phyloP scores from a whole-genome alignment of 2,797 vertebrate species.

The Alca torda region DNA sequence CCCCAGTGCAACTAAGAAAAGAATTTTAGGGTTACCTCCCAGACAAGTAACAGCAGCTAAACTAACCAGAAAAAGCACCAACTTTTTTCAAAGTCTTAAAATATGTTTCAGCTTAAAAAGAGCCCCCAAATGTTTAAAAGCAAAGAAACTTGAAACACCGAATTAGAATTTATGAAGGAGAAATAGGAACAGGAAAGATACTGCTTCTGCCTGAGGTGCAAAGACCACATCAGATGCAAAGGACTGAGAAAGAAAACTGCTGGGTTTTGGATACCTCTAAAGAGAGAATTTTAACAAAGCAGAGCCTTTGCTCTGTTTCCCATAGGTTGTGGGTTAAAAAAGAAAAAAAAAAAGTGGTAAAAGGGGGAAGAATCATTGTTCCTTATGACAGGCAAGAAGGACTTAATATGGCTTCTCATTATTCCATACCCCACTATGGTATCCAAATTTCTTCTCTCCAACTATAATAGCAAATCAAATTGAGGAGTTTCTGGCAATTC shows the following conservation, averaged over 20 bases:
- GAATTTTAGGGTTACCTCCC: conserved; percentile 13
- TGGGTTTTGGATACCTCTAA: conserved; percentile 56
- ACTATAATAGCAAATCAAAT: background rate
- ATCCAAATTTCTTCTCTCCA: conserved; percentile 4
- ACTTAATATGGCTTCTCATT: conserved; percentile 20
- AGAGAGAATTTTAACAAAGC: conserved; percentile 59
- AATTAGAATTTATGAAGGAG: conserved; percentile 67
- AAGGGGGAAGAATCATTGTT: conserved; percentile 3
- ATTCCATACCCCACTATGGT: background rate
- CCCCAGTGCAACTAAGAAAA: background rate
- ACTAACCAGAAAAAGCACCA: conserved; percentile 15
- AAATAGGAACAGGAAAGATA: conserved; percentile 31
- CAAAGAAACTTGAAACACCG: conserved; percentile 37
- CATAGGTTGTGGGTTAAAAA: conserved; percentile 44
- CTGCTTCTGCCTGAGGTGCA: conserved; percentile 65
- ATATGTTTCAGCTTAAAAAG: conserved; percentile 46
- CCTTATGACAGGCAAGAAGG: conserved; percentile 2
- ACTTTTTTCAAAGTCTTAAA: conserved; percentile 60
- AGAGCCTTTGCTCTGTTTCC: conserved; percentile 52
- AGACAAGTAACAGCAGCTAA: conserved; percentile 32
- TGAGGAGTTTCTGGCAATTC: background rate
- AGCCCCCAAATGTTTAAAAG: conserved; percentile 47
- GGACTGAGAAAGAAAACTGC: conserved; percentile 59
- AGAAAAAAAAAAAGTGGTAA: background rate
- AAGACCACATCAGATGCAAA: conserved; percentile 68